Conservation (phyloP, 2,888 invertebrate species). For the Archaeoteleia sp. region DNA sequence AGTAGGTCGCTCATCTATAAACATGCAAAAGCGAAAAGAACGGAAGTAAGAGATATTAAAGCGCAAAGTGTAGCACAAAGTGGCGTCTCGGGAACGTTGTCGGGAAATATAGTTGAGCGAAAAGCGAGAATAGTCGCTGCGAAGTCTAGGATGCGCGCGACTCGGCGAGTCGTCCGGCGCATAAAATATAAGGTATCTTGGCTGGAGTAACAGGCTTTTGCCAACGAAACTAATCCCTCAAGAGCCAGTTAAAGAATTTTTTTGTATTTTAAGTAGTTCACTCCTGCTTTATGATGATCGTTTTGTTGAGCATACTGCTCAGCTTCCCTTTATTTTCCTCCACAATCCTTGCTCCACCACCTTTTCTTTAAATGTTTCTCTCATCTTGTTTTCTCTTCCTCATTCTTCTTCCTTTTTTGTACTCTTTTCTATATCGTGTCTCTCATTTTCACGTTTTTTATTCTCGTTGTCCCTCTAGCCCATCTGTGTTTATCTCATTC, state of each 20-base stretch:
- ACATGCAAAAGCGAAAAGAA: constrained; percentile 51
- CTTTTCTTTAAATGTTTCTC: too few relatives aligned
- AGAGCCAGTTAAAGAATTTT: constrained; percentile 63
- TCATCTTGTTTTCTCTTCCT: too few relatives aligned
- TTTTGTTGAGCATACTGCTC: constrained; percentile 61
- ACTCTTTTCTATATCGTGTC: too few relatives aligned
- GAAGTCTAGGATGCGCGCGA: constrained; percentile 1
- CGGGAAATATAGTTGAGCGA: neutral
- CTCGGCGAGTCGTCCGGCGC: constrained; percentile 4
- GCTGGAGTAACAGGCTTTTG: constrained; percentile 26
- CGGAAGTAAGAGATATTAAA: constrained; percentile 50
- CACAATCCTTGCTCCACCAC: too few relatives aligned
- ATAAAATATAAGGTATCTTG: constrained; percentile 10
- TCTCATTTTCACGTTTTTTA: too few relatives aligned
- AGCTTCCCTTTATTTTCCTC: too few relatives aligned
- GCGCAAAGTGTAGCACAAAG: constrained; percentile 44
- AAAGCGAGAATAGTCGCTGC: neutral
- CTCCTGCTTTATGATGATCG: constrained; percentile 67
- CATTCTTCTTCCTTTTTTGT: too few relatives aligned
- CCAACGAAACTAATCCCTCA: constrained; percentile 51
- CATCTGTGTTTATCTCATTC: too few relatives aligned
- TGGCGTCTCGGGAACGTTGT: constrained; percentile 34
- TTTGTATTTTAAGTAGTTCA: constrained; percentile 74
- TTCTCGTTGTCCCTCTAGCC: too few relatives aligned
- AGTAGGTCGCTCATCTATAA: constrained; percentile 55